Conservation (phyloP, 2,888 invertebrate genomes). For the Cerastis rubricosa region DNA sequence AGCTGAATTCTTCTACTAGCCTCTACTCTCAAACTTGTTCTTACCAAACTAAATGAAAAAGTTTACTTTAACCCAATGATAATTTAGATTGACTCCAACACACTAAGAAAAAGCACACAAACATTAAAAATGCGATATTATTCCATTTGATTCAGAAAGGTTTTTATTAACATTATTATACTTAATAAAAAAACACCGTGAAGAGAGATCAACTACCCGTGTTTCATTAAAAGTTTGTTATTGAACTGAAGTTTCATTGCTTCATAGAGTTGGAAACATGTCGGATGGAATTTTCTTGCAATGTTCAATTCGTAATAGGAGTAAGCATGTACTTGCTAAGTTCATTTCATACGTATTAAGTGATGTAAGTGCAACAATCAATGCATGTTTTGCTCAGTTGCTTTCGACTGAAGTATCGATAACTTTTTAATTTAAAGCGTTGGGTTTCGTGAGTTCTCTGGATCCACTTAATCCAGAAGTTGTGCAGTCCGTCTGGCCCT, state of each 20-base stretch:
- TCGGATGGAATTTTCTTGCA: conserved; percentile 80
- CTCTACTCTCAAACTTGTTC: not conserved
- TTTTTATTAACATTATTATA: conserved; percentile 55
- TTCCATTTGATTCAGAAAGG: conserved; percentile 11
- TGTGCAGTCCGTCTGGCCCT: no score
- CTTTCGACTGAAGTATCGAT: conserved; percentile 36
- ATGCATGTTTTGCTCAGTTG: conserved; percentile 39
- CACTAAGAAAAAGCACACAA: not conserved
- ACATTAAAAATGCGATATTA: not conserved
- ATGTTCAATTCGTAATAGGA: conserved; percentile 77
- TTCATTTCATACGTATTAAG: conserved; percentile 51
- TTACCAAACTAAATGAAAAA: not conserved
- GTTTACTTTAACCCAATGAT: not conserved
- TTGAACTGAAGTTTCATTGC: conserved; percentile 82
- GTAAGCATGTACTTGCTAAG: conserved; percentile 56
- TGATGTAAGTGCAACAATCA: conserved; percentile 42
- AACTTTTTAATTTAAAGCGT: conserved; percentile 34
- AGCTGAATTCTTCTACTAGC: not conserved
- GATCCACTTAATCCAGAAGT: no score
- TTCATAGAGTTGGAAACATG: conserved; percentile 82
- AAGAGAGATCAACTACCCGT: conserved; percentile 78
- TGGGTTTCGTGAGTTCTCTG: no score
- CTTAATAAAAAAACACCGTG: conserved; percentile 71
- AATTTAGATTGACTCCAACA: not conserved
- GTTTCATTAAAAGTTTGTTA: conserved; percentile 89